Evolutionary conservation across 2,888 invertebrate species (phyloP).

Genomic region (Physocephala rufipes): DNA sequence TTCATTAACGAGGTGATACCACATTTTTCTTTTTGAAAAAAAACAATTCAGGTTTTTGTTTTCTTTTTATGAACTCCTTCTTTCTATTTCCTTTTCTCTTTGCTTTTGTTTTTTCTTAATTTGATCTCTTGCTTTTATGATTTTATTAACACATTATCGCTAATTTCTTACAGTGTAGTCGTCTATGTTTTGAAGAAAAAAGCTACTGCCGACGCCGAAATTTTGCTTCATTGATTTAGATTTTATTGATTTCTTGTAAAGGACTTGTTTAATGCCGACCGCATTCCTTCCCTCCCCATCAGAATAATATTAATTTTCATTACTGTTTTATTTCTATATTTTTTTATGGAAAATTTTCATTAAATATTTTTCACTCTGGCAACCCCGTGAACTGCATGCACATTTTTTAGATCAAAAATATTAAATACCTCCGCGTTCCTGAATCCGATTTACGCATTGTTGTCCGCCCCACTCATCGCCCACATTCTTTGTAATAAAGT

Average conservation of each 20-base stretch:
- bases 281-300: too few species aligned
- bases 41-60: background rate
- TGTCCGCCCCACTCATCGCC: too few species aligned
- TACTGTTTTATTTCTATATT: background rate
- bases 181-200: slow-evolving; percentile 7
- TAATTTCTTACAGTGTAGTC: background rate
- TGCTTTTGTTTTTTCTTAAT: background rate
- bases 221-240: slow-evolving; percentile 32
- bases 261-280: too few species aligned
- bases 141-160: background rate
- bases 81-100: background rate
- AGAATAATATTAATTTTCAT: slow-evolving; percentile 13
- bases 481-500: too few species aligned
- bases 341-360: background rate
- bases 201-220: background rate
- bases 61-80: background rate
- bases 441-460: too few species aligned
- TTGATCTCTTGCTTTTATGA: background rate
- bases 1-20: too few species aligned
- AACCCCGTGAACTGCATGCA: background rate
- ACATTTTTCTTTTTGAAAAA: too few species aligned
- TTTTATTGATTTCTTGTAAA: slow-evolving; percentile 25
- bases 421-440: slow-evolving; percentile 31
- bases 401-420: background rate
- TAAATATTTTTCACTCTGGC: slow-evolving; percentile 3